These are phyloP conservation scores for Clupea harengus DNA, from an alignment of 2,113 vertebrate species.

Conservation along the genomic window DNA sequence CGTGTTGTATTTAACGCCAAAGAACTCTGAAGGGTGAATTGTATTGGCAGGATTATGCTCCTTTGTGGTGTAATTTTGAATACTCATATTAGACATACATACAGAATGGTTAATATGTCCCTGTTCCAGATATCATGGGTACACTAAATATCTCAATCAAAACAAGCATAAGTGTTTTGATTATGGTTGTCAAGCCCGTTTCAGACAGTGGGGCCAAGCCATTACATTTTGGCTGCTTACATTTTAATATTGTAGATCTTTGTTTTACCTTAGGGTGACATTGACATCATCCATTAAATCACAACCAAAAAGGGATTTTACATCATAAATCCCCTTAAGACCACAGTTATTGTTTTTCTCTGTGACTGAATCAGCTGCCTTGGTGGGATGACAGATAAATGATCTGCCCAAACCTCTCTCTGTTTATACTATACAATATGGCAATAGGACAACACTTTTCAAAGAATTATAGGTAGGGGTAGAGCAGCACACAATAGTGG, in stretches of 20 bases:
- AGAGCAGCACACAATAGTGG: neutral
- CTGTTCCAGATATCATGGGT: neutral
- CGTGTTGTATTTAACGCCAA: neutral
- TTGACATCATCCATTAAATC: neutral
- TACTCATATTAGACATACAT: neutral
- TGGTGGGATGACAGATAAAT: neutral
- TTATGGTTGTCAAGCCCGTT: neutral
- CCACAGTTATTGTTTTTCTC: neutral
- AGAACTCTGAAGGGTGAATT: neutral
- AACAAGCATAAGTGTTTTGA: neutral
- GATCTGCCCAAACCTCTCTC: neutral
- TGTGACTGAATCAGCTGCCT: neutral
- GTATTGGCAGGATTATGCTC: neutral
- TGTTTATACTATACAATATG: neutral
- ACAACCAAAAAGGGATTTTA: neutral
- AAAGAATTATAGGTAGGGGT: neutral
- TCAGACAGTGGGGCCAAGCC: neutral
- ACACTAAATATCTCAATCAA: neutral
- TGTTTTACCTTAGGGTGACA: neutral
- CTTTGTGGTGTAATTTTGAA: neutral
- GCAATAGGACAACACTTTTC: neutral
- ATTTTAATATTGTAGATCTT: neutral
- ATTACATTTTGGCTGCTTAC: neutral
- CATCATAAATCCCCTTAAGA: neutral
- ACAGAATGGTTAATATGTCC: neutral